These are phyloP conservation scores for Chrysopilus asiliformis DNA, from an alignment of 2,888 invertebrate species.

Conservation along the genomic window DNA sequence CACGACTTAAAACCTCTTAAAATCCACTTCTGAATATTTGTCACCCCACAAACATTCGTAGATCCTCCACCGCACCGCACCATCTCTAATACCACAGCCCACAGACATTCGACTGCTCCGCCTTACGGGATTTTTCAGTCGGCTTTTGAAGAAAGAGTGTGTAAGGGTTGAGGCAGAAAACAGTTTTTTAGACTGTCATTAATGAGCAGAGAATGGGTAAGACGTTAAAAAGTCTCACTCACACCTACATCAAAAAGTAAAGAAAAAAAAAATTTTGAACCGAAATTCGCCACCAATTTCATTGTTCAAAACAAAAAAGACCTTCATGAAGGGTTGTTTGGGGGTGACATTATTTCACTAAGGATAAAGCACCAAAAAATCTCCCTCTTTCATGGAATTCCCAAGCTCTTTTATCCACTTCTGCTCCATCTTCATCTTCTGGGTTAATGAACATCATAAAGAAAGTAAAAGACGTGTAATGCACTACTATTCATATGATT, in stretches of 20 bases:
- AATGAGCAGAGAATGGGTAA: too few species aligned
- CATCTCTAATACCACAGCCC: too few species aligned
- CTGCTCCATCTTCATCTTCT: too few species aligned
- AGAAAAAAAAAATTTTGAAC: background rate
- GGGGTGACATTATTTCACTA: background rate
- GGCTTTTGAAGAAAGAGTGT: background rate
- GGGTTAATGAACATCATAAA: conserved; percentile 15
- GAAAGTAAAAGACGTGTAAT: conserved; percentile 15
- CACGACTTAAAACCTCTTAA: conserved; percentile 10
- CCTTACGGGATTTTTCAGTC: background rate
- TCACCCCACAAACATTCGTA: conserved; percentile 13
- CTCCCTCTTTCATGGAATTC: too few species aligned
- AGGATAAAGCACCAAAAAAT: conserved; percentile 2
- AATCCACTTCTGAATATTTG: conserved; percentile 12
- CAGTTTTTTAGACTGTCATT: too few species aligned
- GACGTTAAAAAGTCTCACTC: too few species aligned
- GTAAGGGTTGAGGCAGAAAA: background rate
- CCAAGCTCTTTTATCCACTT: too few species aligned
- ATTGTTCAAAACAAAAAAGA: too few species aligned
- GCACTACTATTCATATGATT: conserved; percentile 29
- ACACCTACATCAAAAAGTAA: too few species aligned
- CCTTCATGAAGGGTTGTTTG: background rate
- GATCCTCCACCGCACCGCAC: too few species aligned
- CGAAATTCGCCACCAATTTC: too few species aligned
- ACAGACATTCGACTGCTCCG: too few species aligned